phyloP scores from a whole-genome alignment of 2,888 invertebrate species.

The Himalopsyche tibetana region DNA sequence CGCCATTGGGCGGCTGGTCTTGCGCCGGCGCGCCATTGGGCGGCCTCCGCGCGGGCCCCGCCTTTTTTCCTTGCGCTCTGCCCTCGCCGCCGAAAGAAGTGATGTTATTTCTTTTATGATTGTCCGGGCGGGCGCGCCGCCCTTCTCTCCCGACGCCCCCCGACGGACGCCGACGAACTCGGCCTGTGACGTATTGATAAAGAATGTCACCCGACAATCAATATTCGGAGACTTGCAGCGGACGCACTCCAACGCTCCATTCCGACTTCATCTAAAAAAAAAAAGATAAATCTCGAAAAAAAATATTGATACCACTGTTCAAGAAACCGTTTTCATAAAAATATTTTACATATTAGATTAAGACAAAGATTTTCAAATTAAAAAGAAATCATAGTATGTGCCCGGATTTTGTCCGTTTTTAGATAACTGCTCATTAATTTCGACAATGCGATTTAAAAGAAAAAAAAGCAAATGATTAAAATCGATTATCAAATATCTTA shows the following conservation, averaged over 20 bases:
- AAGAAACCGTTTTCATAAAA: too few relatives aligned
- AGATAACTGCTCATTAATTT: too few relatives aligned
- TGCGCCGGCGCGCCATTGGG: slow-evolving; percentile 74
- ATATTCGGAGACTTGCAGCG: slow-evolving; percentile 73
- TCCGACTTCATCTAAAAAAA: background rate
- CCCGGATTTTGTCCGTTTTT: too few relatives aligned
- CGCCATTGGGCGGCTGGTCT: slow-evolving; percentile 73
- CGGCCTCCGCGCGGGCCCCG: slow-evolving; percentile 69
- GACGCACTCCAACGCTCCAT: slow-evolving; percentile 36
- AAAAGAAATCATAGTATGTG: too few relatives aligned
- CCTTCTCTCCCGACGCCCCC: slow-evolving; percentile 67
- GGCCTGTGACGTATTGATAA: slow-evolving; percentile 79
- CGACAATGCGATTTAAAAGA: too few relatives aligned
- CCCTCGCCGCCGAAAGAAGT: slow-evolving; percentile 71
- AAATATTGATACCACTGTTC: too few relatives aligned
- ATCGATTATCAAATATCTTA: too few relatives aligned
- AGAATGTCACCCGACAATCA: slow-evolving; percentile 82
- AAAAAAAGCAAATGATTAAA: too few relatives aligned
- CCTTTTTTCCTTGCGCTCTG: slow-evolving; percentile 64
- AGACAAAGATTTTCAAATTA: too few relatives aligned
- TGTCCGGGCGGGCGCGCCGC: slow-evolving; percentile 69
- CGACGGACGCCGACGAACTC: slow-evolving; percentile 72
- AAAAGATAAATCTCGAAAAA: too few relatives aligned
- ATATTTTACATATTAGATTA: too few relatives aligned
- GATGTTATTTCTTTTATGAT: slow-evolving; percentile 81